A percentile compares a stretch with the other conserved stretches of the same genome.
These are phyloP conservation scores for Penaeus chinensis DNA, from an alignment of 1,140 invertebrate genomes.

Conservation along the genomic window DNA sequence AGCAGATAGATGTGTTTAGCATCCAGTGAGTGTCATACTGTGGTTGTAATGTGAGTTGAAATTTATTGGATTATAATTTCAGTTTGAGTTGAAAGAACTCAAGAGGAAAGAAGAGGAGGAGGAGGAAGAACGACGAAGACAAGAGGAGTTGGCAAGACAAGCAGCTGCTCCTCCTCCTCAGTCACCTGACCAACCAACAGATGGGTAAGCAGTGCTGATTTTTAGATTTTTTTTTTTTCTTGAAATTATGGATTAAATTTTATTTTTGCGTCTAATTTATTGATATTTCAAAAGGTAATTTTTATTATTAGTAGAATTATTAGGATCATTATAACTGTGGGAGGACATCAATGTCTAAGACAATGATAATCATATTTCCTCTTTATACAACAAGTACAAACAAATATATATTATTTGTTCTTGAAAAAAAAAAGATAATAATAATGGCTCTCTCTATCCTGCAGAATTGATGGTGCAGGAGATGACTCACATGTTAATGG, in stretches of 20 bases:
- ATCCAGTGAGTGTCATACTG: too few relatives aligned
- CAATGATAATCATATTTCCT: too few relatives aligned
- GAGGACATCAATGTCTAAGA: too few relatives aligned
- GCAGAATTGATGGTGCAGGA: conserved; percentile 57
- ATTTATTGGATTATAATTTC: conserved; percentile 60
- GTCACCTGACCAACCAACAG: conserved; percentile 52
- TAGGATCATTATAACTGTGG: too few relatives aligned
- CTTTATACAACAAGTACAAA: too few relatives aligned
- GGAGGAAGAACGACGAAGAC: conserved; percentile 72
- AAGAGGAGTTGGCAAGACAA: conserved; percentile 76
- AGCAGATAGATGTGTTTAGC: too few relatives aligned
- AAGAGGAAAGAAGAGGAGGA: conserved; percentile 87
- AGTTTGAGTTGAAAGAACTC: conserved; percentile 98
- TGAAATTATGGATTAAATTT: too few relatives aligned
- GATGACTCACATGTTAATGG: conserved; percentile 58
- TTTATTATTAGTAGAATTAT: too few relatives aligned
- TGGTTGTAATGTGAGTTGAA: background rate
- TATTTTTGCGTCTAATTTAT: too few relatives aligned
- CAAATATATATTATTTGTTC: background rate
- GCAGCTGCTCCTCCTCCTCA: conserved; percentile 74
- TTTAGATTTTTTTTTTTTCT: background rate
- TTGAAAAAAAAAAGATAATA: background rate
- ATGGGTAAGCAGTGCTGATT: conserved; percentile 27
- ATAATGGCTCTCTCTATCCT: background rate
- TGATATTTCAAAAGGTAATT: too few relatives aligned